phyloP scores from a whole-genome alignment of 2,113 vertebrate genomes.

The Upupa epops region DNA sequence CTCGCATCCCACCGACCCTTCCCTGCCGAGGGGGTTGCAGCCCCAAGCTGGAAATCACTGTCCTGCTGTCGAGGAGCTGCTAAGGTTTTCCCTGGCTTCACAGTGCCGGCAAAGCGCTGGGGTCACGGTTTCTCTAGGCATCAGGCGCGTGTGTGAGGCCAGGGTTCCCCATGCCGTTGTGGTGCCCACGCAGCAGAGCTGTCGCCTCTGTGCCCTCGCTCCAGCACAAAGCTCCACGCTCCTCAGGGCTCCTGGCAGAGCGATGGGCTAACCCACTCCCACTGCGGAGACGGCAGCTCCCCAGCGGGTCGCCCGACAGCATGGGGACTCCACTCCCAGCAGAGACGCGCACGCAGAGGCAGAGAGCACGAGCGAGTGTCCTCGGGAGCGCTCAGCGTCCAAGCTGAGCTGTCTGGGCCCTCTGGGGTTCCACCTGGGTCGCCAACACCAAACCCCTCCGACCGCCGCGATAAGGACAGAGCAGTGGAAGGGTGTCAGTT shows the following conservation, averaged over 20 bases:
- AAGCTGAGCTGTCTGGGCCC: neutral
- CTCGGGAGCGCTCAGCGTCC: conserved; percentile 28
- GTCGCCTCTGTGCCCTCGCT: neutral
- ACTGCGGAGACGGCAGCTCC: conserved; percentile 35
- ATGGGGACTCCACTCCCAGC: neutral
- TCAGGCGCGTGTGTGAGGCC: too few species aligned
- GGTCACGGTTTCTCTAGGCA: too few species aligned
- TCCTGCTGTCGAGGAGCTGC: too few species aligned
- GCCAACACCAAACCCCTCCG: neutral
- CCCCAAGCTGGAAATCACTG: too few species aligned
- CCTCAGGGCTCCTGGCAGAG: neutral
- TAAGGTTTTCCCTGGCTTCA: neutral
- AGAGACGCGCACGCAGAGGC: neutral
- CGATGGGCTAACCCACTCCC: conserved; percentile 15
- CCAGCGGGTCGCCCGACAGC: too few species aligned
- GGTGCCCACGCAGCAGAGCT: neutral
- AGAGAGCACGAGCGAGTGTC: neutral
- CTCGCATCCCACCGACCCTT: neutral
- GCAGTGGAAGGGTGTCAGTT: neutral
- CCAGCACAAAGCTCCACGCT: conserved; percentile 32
- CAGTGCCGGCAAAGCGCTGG: neutral
- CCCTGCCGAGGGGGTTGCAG: rapidly evolving
- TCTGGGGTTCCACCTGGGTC: conserved; percentile 2
- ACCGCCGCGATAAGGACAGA: neutral
- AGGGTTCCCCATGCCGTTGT: rapidly evolving